These are phyloP conservation scores for Typhlomys cinereus DNA, from an alignment of 2,113 vertebrate genomes.

Conservation along the genomic window DNA sequence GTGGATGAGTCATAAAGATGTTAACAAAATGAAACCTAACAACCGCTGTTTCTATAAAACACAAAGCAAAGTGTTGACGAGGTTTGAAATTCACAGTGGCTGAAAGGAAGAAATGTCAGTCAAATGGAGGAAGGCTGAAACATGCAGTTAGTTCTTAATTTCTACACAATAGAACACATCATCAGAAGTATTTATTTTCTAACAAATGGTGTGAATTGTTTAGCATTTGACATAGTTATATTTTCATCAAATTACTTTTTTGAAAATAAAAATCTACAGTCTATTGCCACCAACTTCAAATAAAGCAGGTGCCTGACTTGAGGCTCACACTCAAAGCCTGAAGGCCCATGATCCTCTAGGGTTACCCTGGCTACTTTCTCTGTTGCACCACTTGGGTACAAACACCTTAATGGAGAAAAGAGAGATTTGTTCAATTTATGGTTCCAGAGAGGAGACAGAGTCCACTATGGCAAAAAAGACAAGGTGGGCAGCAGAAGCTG, in stretches of 20 bases:
- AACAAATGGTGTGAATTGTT: background rate
- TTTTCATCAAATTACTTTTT: background rate
- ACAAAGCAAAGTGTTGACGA: background rate
- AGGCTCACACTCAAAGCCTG: background rate
- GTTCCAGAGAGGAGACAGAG: too few relatives aligned
- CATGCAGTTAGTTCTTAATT: background rate
- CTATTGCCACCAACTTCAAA: background rate
- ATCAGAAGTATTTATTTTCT: background rate
- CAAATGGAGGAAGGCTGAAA: background rate
- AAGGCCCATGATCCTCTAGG: fast-evolving
- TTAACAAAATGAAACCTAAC: slow-evolving; percentile 13
- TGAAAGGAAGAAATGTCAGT: background rate
- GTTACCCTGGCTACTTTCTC: too few relatives aligned
- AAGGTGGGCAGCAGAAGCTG: too few relatives aligned
- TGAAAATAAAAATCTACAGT: background rate
- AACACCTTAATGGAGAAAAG: too few relatives aligned
- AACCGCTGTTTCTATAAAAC: slow-evolving; percentile 22
- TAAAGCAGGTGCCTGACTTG: too few relatives aligned
- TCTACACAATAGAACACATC: background rate
- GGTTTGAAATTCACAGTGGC: background rate
- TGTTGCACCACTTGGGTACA: too few relatives aligned
- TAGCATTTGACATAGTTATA: background rate
- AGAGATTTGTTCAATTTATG: too few relatives aligned
- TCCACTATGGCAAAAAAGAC: too few relatives aligned
- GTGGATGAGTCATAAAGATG: slow-evolving; percentile 15